phyloP scores from a whole-genome alignment of 1,140 invertebrate genomes.

The Bombus affinis region DNA sequence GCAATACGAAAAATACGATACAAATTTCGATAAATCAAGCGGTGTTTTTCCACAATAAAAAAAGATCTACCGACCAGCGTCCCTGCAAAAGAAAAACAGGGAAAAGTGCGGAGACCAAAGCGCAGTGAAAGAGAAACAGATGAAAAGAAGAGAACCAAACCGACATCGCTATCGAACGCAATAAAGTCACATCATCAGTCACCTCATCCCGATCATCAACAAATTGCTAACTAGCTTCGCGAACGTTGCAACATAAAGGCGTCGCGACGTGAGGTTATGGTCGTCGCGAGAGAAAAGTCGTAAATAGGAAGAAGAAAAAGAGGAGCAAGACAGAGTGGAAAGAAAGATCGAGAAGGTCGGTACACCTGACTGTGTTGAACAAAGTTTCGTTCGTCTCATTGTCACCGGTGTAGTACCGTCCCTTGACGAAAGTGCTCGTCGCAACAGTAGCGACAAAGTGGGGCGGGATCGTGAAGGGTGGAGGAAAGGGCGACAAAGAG shows the following conservation, averaged over 20 bases:
- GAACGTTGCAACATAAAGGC: neutral
- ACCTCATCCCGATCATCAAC: neutral
- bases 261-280: neutral
- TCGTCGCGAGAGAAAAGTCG: constrained; percentile 13
- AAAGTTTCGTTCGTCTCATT: constrained; percentile 66
- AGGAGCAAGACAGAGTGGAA: neutral
- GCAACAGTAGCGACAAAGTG: constrained; percentile 9
- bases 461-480: neutral
- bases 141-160: too few species aligned
- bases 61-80: neutral
- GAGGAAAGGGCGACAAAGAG: constrained; percentile 46
- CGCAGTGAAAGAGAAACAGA: neutral
- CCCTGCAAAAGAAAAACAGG: neutral
- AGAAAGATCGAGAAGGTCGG: constrained; percentile 8
- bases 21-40: neutral
- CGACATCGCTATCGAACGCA: neutral
- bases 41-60: neutral
- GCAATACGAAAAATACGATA: neutral
- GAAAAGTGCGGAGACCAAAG: neutral
- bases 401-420: constrained; percentile 47
- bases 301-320: constrained; percentile 13
- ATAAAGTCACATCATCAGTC: neutral
- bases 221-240: neutral
- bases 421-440: constrained; percentile 46
- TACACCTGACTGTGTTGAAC: constrained; percentile 59